Evolutionary conservation across 2,113 vertebrate species (phyloP).

Genomic region (Emberiza fucata): DNA sequence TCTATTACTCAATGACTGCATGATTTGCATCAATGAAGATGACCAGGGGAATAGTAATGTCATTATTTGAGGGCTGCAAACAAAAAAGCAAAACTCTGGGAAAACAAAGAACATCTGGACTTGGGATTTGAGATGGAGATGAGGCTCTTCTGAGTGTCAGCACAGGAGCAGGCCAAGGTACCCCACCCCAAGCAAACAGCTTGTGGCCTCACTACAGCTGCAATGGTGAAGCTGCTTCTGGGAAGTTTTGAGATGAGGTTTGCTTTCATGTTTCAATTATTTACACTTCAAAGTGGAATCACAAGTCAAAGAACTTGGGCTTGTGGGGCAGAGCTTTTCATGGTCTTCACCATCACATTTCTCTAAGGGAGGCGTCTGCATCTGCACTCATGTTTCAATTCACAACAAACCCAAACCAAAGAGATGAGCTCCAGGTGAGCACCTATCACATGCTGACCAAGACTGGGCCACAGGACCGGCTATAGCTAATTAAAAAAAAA

Average conservation of each 20-base stretch:
- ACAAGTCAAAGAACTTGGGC: not conserved
- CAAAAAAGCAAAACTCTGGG: not conserved
- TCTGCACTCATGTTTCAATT: not conserved
- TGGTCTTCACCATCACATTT: not conserved
- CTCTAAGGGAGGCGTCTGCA: not conserved
- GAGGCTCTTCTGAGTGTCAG: not conserved
- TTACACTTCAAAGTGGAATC: not conserved
- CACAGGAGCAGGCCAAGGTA: not conserved
- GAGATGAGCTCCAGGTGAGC: not conserved
- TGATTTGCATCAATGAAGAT: not conserved
- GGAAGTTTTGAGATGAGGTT: not conserved
- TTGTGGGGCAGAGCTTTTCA: not conserved
- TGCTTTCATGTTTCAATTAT: not conserved
- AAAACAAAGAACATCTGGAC: not conserved
- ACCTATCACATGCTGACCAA: not conserved
- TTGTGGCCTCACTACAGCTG: not conserved
- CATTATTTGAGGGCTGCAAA: not conserved
- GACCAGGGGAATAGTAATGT: not conserved
- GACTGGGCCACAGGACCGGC: not conserved
- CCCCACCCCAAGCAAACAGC: not conserved
- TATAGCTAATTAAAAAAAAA: not conserved
- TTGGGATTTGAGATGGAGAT: not conserved
- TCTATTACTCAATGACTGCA: no score
- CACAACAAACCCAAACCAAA: not conserved
- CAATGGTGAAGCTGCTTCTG: not conserved